A percentile compares a stretch with the other conserved stretches of the same genome.
phyloP scores from a whole-genome alignment of 2,888 invertebrate species.

The Disparrhopalites patrizii region DNA sequence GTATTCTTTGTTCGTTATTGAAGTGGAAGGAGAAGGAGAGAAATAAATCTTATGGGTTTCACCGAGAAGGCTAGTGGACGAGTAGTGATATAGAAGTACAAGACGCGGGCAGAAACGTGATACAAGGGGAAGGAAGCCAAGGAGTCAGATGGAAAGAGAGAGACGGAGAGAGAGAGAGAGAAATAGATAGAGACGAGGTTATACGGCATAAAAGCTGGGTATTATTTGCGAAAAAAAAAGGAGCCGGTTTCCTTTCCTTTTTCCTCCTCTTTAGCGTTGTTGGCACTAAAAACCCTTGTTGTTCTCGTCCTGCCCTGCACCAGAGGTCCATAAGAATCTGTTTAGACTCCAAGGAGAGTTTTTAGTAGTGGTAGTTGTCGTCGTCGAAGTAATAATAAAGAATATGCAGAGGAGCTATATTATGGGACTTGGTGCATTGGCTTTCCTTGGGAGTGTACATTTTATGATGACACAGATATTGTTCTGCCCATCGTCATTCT shows the following conservation, averaged over 20 bases:
- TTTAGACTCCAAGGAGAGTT: too few relatives aligned
- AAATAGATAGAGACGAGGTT: not conserved
- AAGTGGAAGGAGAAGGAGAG: not conserved
- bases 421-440: too few relatives aligned
- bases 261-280: too few relatives aligned
- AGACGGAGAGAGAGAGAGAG: not conserved
- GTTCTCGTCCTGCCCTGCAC: too few relatives aligned
- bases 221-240: constrained; percentile 5
- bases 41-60: too few relatives aligned
- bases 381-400: not conserved
- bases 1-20: not conserved
- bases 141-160: not conserved
- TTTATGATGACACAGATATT: not conserved
- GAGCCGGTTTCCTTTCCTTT: not conserved
- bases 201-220: constrained; percentile 2
- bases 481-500: not conserved
- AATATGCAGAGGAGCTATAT: too few relatives aligned
- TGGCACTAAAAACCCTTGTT: too few relatives aligned
- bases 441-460: not conserved
- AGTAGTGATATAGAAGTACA: too few relatives aligned
- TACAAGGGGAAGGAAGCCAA: not conserved
- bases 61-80: too few relatives aligned
- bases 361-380: too few relatives aligned
- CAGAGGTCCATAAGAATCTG: too few relatives aligned
- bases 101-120: not conserved